phyloP scores from a whole-genome alignment of 2,113 vertebrate genomes.

The Chrysochloris asiatica region DNA sequence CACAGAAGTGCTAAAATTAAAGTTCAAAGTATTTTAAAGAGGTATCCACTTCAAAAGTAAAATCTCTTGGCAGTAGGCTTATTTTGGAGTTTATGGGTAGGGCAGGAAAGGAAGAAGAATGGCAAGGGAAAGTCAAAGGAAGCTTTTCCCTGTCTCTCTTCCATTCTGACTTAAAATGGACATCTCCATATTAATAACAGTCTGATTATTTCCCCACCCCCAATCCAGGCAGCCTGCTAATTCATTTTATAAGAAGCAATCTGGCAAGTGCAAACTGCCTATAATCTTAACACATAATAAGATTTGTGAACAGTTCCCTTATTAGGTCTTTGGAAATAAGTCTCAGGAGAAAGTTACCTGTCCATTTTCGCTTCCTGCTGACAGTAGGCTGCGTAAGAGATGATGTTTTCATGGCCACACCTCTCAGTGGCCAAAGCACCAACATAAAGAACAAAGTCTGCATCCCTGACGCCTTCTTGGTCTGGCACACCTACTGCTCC shows the following conservation, averaged over 20 bases:
- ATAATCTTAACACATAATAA: background rate
- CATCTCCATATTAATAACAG: background rate
- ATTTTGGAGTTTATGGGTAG: background rate
- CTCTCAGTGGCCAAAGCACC: conserved; percentile 95
- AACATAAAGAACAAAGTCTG: conserved; percentile 96
- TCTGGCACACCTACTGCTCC: conserved; percentile 87
- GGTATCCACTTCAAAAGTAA: background rate
- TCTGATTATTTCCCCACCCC: background rate
- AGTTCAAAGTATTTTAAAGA: conserved; percentile 33
- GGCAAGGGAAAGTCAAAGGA: background rate
- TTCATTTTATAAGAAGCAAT: background rate
- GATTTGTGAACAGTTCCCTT: background rate
- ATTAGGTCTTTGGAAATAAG: background rate
- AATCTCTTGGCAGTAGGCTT: conserved; percentile 43
- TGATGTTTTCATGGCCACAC: conserved; percentile 96
- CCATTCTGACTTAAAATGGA: background rate
- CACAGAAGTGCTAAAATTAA: conserved; percentile 32
- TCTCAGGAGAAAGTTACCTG: conserved; percentile 84
- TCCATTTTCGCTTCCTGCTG: conserved; percentile 96
- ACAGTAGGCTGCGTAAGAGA: conserved; percentile 98
- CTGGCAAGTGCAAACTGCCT: background rate
- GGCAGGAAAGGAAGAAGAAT: background rate
- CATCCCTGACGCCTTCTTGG: conserved; percentile 90
- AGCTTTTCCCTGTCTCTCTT: background rate
- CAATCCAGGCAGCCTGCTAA: background rate